Conservation (phyloP, 2,888 invertebrate species). For the Andrena camellia region DNA sequence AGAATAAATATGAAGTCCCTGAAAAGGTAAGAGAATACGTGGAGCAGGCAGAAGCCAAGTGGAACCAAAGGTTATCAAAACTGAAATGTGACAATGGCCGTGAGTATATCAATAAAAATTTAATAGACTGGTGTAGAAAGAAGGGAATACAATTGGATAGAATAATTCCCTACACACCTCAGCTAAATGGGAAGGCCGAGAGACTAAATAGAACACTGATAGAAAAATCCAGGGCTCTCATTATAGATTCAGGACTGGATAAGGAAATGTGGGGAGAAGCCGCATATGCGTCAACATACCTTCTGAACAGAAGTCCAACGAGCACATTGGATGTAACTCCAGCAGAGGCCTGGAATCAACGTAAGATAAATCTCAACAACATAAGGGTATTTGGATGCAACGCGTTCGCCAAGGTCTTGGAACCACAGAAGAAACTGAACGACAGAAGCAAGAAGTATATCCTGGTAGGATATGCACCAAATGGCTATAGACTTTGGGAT, state of each 20-base stretch:
- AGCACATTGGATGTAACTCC: not conserved
- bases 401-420: slow-evolving; percentile 1
- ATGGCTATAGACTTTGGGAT: not conserved
- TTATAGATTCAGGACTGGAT: not conserved
- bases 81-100: not conserved
- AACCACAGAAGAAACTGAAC: slow-evolving; percentile 70
- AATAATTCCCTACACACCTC: not conserved
- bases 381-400: slow-evolving; percentile 73
- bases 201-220: not conserved
- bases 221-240: not conserved
- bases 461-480: not conserved
- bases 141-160: not conserved
- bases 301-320: not conserved
- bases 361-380: slow-evolving; percentile 67
- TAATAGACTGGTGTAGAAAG: not conserved
- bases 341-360: slow-evolving; percentile 27
- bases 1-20: not conserved
- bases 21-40: slow-evolving; percentile 30
- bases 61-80: slow-evolving; percentile 21
- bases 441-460: slow-evolving; percentile 64
- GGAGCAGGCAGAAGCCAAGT: not conserved
- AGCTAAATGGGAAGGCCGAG: not conserved
- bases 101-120: not conserved
- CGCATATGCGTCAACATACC: not conserved
- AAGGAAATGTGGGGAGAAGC: slow-evolving; percentile 3